Evolutionary conservation across 35 echinoderm and acorn worm genomes (phyloP).

Genomic region (Heliocidaris erythrogramma): DNA sequence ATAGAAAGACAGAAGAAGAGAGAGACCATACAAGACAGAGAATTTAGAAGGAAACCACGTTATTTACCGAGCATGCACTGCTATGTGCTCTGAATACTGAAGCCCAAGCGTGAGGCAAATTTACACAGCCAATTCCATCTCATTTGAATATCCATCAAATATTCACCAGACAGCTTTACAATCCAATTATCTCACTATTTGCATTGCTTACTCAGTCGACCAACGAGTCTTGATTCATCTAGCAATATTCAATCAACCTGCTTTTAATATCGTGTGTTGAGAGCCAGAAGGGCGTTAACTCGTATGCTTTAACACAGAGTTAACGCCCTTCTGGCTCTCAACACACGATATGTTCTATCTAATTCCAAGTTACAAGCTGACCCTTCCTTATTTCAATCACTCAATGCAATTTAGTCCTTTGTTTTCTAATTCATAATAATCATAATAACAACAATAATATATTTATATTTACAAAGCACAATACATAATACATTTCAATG

Average conservation of each 20-base stretch:
- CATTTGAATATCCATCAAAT: not conserved
- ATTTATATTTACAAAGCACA: too few relatives aligned
- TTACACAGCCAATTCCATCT: not conserved
- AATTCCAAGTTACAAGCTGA: not conserved
- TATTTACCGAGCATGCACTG: constrained; percentile 28
- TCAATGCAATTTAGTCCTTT: too few relatives aligned
- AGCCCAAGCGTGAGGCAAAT: not conserved
- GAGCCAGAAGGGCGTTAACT: too few relatives aligned
- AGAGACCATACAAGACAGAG: not conserved
- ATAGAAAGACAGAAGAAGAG: not conserved
- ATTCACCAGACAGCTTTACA: not conserved
- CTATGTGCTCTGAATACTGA: not conserved
- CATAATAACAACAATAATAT: too few relatives aligned
- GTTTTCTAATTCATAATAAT: too few relatives aligned
- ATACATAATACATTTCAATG: too few relatives aligned
- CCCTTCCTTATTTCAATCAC: not conserved
- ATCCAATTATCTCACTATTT: constrained; percentile 13
- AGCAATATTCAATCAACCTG: not conserved
- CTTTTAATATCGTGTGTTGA: too few relatives aligned
- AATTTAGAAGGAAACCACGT: not conserved
- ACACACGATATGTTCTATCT: not conserved
- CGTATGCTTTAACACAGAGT: too few relatives aligned
- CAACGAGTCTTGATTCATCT: not conserved
- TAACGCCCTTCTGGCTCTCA: too few relatives aligned
- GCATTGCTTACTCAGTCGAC: not conserved